Base-by-base conservation (phyloP, 2,113 vertebrate species). In the Rhipidura dahli region DNA sequence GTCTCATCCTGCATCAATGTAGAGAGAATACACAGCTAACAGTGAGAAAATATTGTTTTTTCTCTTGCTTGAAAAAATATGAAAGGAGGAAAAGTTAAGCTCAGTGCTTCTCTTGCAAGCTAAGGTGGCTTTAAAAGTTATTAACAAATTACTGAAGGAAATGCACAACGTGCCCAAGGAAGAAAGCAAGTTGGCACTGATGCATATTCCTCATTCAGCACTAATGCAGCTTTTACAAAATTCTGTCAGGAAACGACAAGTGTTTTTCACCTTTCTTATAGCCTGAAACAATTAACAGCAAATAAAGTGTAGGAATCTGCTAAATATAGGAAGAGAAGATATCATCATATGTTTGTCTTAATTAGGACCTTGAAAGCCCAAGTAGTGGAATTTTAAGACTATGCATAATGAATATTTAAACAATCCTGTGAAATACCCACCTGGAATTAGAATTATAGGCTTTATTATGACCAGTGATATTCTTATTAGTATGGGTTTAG, bases 351-450 rank as follows among this genome's bases (percentile, higher is more conserved):
- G 30, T 51, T 51, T 93, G 78, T 93, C 88, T 93, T 88, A 94
- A 93, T 94, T 86, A 75, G 83, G 76, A 80, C 72, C 64, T 66
- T 90, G 64, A 81, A 89, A 96, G 78, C 27, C 68, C 24, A 6
- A 66, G 79, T 27, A 66, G 47, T 83, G 79, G 93, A 86, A 90
- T 95, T 94, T 96, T 86, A 94, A 88, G 59, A 40, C 30, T 60
- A 70, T 21, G 51, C 44, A 83, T 83, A 95, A 92, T 75, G 93
- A 96, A 94, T 94, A 95, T 95, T 96, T 94, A 96, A 93, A 90
- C 59, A 96, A 68, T 23, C 27, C 49, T 49, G 27, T 88, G 68
- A 88, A 93, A 77, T 60, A 80, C 39, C 59, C 83, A 76, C 82
- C 87, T 79, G 51, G 88, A 94, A 96, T 93, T 44, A 90, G 64